These are phyloP conservation scores for Periophthalmus modestus DNA, from an alignment of 2,113 vertebrate species.

Conservation along the genomic window DNA sequence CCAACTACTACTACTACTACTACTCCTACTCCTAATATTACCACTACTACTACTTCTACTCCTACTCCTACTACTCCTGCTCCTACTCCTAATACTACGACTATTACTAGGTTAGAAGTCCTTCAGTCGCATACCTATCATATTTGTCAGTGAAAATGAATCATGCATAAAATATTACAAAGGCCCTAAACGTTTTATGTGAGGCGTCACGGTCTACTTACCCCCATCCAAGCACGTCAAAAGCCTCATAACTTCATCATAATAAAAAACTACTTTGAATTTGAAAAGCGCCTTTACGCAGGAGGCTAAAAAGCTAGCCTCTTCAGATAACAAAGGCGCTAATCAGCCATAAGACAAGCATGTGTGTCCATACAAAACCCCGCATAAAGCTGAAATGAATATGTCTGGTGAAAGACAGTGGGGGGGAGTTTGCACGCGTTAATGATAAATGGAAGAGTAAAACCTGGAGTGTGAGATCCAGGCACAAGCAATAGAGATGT, in stretches of 20 bases:
- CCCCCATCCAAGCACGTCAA: conserved; percentile 62
- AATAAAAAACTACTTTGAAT: conserved; percentile 78
- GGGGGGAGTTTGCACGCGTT: conserved; percentile 32
- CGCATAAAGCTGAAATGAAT: conserved; percentile 59
- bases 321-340: conserved; percentile 65
- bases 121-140: neutral
- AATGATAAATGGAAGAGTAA: conserved; percentile 40
- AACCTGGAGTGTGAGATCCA: conserved; percentile 8
- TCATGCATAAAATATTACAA: neutral
- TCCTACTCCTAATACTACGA: neutral
- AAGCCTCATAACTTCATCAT: conserved; percentile 79
- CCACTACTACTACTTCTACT: neutral
- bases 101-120: neutral
- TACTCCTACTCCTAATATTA: no score
- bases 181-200: neutral
- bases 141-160: conserved; percentile 6
- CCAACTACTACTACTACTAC: no score
- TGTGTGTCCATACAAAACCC: conserved; percentile 45
- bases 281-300: conserved; percentile 63
- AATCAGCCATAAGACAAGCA: conserved; percentile 68
- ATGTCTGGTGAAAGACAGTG: conserved; percentile 53
- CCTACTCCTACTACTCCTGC: neutral
- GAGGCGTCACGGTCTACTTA: conserved; percentile 17
- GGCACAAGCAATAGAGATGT: neutral
- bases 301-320: conserved; percentile 53